phyloP scores from a whole-genome alignment of 1,140 invertebrate genomes.

The Colletes gigas region DNA sequence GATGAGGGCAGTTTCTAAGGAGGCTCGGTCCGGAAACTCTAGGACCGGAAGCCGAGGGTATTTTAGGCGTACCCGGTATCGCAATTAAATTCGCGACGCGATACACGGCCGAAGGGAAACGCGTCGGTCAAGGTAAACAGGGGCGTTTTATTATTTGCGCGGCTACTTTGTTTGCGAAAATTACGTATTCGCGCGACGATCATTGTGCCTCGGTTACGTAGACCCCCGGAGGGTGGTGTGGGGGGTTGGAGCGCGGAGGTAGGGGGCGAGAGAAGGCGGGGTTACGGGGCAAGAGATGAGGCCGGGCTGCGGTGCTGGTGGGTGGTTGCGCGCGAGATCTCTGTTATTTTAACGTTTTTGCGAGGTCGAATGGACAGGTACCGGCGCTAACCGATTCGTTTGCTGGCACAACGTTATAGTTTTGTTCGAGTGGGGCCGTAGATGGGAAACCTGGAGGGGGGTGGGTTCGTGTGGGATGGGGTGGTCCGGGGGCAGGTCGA shows the following conservation, averaged over 20 bases:
- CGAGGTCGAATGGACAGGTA: constrained; percentile 61
- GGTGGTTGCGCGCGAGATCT: constrained; percentile 52
- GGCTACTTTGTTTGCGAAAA: constrained; percentile 80
- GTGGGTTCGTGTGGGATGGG: background rate
- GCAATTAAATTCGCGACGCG: constrained; percentile 51
- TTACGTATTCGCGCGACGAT: constrained; percentile 80
- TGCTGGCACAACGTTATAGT: constrained; percentile 65
- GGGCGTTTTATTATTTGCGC: constrained; percentile 79
- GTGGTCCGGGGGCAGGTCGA: constrained; percentile 60
- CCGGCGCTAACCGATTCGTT: constrained; percentile 68
- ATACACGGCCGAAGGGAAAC: constrained; percentile 25
- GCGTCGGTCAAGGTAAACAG: constrained; percentile 67
- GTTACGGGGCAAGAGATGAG: constrained; percentile 39
- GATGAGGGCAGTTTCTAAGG: no score
- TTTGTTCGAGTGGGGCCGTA: constrained; percentile 49
- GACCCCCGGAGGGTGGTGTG: constrained; percentile 25
- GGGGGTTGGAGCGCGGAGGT: background rate
- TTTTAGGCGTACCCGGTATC: constrained; percentile 24
- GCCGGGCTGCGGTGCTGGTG: constrained; percentile 29
- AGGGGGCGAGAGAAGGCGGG: constrained; percentile 31
- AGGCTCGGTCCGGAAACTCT: background rate
- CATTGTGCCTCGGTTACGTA: constrained; percentile 79
- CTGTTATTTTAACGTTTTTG: constrained; percentile 79
- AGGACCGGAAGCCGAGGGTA: constrained; percentile 2
- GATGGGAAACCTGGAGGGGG: background rate